These are phyloP conservation scores for Cyprinus carpio DNA, from an alignment of 2,113 vertebrate genomes.

Conservation along the genomic window DNA sequence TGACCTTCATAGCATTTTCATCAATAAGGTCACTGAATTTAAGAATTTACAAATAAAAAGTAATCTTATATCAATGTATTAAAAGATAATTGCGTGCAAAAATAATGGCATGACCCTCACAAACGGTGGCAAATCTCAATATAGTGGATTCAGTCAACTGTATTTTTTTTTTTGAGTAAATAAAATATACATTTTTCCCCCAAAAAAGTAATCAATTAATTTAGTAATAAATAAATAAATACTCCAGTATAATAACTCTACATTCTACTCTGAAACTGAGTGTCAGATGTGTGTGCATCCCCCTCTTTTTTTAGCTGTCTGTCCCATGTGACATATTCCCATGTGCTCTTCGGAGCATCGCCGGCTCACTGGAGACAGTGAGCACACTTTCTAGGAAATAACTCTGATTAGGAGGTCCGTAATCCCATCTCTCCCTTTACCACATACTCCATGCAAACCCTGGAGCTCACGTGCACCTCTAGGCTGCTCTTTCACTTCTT, in stretches of 20 bases:
- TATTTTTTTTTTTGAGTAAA: too few species aligned
- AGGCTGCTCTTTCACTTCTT: constrained; percentile 7
- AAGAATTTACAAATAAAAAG: neutral
- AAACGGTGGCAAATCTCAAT: too few species aligned
- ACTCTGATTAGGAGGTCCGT: neutral
- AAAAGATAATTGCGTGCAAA: neutral
- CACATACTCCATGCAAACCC: neutral
- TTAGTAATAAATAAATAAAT: too few species aligned
- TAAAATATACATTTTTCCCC: too few species aligned
- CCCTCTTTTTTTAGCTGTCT: neutral
- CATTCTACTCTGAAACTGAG: neutral
- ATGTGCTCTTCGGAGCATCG: neutral
- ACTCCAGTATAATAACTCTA: neutral
- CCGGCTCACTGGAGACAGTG: neutral
- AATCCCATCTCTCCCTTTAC: neutral
- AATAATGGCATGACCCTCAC: too few species aligned
- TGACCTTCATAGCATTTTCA: neutral
- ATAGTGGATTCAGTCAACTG: too few species aligned
- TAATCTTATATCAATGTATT: neutral
- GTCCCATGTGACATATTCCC: neutral
- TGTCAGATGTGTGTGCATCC: neutral
- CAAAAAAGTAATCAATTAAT: too few species aligned
- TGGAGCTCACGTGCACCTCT: neutral
- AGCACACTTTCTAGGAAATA: constrained; percentile 29
- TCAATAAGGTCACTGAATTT: neutral